These are phyloP conservation scores for Taeniopygia guttata DNA, from an alignment of 2,797 vertebrate species.

Conservation along the genomic window DNA sequence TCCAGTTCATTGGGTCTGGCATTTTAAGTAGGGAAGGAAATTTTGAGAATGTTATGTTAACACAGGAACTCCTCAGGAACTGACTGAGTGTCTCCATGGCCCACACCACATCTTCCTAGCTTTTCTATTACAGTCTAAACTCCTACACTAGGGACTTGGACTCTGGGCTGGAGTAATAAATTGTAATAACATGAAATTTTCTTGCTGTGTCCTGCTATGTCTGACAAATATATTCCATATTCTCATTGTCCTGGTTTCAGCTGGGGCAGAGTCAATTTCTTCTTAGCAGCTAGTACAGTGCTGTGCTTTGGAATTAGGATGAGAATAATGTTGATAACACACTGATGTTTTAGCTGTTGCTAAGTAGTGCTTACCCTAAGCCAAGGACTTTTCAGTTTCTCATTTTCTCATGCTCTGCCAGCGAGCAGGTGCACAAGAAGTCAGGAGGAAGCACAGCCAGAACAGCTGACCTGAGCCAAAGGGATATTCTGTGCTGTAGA, in stretches of 20 bases:
- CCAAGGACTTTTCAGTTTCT: background rate
- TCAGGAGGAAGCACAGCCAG: background rate
- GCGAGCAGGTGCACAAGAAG: background rate
- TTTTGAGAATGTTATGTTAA: background rate
- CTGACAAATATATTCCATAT: background rate
- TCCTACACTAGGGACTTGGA: background rate
- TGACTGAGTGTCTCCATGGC: background rate
- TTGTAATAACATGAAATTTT: background rate
- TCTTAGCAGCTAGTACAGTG: background rate
- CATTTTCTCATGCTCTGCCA: background rate
- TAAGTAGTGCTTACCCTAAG: background rate
- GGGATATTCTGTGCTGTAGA: background rate
- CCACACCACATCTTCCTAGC: background rate
- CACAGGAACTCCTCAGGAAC: background rate
- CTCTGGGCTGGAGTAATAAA: background rate
- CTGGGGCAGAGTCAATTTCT: background rate
- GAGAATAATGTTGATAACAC: background rate
- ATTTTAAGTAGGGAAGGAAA: background rate
- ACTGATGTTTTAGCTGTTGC: background rate
- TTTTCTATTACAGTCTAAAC: background rate
- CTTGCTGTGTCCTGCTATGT: background rate
- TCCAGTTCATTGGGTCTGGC: background rate
- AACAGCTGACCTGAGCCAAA: background rate
- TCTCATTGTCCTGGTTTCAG: background rate
- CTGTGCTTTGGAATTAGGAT: background rate